phyloP scores from a whole-genome alignment of 1,140 invertebrate genomes.

The Grapholita molesta region DNA sequence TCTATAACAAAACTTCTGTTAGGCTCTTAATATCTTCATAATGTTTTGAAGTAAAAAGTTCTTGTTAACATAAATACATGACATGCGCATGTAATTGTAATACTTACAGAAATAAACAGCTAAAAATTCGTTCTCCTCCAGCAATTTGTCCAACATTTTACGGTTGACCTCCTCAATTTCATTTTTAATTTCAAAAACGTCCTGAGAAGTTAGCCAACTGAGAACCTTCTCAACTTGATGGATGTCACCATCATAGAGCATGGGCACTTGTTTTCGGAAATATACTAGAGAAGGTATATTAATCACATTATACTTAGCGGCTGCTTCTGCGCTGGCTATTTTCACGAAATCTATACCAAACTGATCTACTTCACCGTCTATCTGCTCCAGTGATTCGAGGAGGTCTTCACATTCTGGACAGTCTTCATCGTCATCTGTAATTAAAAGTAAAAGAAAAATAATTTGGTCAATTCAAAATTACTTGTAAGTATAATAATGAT shows the following conservation, averaged over 20 bases:
- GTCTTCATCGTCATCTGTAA: slow-evolving; percentile 92
- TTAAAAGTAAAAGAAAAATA: slow-evolving; percentile 23
- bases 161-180: slow-evolving; percentile 97
- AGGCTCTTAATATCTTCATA: no score
- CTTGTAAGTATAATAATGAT: neutral
- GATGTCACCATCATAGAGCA: slow-evolving; percentile 95
- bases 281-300: slow-evolving; percentile 93
- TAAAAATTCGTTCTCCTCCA: slow-evolving; percentile 96
- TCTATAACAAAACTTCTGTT: slow-evolving; percentile 79
- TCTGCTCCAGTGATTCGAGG: slow-evolving; percentile 92
- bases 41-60: no score
- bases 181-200: slow-evolving; percentile 97
- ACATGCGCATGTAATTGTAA: neutral
- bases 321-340: slow-evolving; percentile 90
- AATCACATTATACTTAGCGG: slow-evolving; percentile 88
- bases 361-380: slow-evolving; percentile 95
- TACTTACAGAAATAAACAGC: slow-evolving; percentile 97
- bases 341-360: slow-evolving; percentile 98
- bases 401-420: slow-evolving; percentile 94
- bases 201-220: slow-evolving; percentile 94
- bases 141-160: slow-evolving; percentile 95
- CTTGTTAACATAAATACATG: no score
- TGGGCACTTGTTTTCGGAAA: slow-evolving; percentile 91
- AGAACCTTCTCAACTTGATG: slow-evolving; percentile 91
- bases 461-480: neutral